Evolutionary conservation across 2,113 vertebrate species (phyloP), one percentile per base, ranked within the genome.

Genomic region (Oxyruncus cristatus): DNA sequence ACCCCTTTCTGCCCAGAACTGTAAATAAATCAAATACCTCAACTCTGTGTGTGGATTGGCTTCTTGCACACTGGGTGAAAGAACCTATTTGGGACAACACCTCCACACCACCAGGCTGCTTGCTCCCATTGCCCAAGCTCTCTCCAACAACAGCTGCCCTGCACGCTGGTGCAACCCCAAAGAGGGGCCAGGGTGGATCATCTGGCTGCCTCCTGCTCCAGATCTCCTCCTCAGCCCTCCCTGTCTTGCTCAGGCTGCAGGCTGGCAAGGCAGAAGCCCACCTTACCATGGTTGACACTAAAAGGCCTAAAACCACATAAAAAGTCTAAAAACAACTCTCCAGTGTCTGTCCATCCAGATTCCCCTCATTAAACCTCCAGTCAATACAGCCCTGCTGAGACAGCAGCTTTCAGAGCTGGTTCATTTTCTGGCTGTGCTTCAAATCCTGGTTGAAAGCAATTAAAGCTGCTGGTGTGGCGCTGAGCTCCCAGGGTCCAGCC

Each of bases 321-420:
- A 39, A 4, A 2, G 53, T 11, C 58, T 49, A 44, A 63, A 50
- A 2, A 19, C 9, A 5, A 23, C 9, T 52, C 41, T 58, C 16
- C 11, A 2, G 39, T 5, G 1, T 33, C 37, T 80, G 66, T 30
- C 56, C 44, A 12, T 15, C 62, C 49, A 1, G 15, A 5, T 35
- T 35, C 16, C 32, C 66, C 68, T 92, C 91, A 63, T 94, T 85
- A 82, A 65, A 46, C 23, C 46, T 58, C 23, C 75, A 70, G 82
- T 19, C 30, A 50, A 12, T 26, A 19, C 27, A 70, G 58, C 59
- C 80, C 58, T 79, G 92, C 68, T 80, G 70, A 91, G 65, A 13
- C 46, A 42, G 79, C 58, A 61, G 14, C 80, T 83, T 56, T 58
- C 50, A 21, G 78, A 8, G 47, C 15, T 39, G 71, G 59, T 28